phyloP scores from a whole-genome alignment of 2,888 invertebrate species.

The Clunio marinus region DNA sequence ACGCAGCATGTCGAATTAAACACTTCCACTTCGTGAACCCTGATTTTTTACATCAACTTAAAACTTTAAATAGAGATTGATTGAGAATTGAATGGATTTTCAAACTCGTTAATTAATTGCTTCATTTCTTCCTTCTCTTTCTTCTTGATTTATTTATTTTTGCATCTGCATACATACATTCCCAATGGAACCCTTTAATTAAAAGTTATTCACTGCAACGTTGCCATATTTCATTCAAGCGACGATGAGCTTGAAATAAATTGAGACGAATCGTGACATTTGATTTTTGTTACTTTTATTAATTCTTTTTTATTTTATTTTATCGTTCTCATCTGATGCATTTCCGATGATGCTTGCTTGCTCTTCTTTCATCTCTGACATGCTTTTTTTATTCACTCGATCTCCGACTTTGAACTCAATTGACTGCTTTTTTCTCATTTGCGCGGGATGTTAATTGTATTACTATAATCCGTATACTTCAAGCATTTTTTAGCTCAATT shows the following conservation, averaged over 20 bases:
- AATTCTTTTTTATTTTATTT: not conserved
- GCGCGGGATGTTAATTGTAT: not conserved
- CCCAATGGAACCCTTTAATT: not conserved
- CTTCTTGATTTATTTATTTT: not conserved
- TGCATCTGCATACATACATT: too few species aligned
- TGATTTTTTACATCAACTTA: not conserved
- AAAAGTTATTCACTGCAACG: not conserved
- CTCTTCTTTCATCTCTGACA: too few species aligned
- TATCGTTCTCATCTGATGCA: not conserved
- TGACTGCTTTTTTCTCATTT: not conserved
- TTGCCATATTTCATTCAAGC: not conserved
- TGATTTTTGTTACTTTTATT: too few species aligned
- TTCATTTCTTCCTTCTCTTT: slow-evolving; percentile 8
- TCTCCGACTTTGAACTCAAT: not conserved
- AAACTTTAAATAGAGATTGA: not conserved
- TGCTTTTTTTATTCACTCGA: not conserved
- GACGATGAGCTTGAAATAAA: not conserved
- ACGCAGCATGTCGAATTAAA: not conserved
- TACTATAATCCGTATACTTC: not conserved
- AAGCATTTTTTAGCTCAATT: not conserved
- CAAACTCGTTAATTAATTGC: slow-evolving; percentile 30
- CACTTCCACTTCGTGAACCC: not conserved
- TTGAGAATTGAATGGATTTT: slow-evolving; percentile 11
- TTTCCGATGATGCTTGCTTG: slow-evolving; percentile 5
- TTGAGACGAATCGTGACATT: not conserved